These are phyloP conservation scores for Cinclus cinclus DNA, from an alignment of 2,113 vertebrate species.

Conservation along the genomic window DNA sequence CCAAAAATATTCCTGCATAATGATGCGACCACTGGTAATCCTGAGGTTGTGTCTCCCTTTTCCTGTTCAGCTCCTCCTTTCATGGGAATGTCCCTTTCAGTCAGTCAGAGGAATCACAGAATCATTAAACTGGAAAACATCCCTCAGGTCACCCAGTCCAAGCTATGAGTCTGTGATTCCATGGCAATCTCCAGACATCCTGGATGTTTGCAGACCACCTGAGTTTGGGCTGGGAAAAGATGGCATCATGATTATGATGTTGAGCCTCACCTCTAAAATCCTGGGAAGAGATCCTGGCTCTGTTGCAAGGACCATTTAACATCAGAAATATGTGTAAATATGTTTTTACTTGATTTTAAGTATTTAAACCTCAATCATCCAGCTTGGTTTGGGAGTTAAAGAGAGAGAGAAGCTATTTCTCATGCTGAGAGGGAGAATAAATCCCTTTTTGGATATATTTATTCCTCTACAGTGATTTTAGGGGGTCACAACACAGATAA, in stretches of 20 bases:
- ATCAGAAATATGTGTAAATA: not conserved
- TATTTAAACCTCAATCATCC: not conserved
- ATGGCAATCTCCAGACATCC: not conserved
- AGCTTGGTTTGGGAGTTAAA: not conserved
- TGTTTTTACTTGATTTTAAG: not conserved
- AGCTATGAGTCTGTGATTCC: not conserved
- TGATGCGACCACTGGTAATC: no score
- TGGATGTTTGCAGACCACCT: not conserved
- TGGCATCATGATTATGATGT: not conserved
- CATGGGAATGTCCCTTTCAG: not conserved
- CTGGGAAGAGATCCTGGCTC: not conserved
- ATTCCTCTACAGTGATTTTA: not conserved
- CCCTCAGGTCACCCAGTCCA: not conserved
- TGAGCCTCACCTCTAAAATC: not conserved
- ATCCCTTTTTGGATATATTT: not conserved
- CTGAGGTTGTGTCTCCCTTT: not conserved
- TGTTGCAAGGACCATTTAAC: accelerated
- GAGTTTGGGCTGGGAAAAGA: not conserved
- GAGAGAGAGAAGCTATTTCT: not conserved
- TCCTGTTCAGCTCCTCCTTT: not conserved
- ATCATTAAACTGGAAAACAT: not conserved
- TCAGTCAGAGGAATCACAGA: not conserved
- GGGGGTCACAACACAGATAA: not conserved
- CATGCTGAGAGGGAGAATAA: not conserved
- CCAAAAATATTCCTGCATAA: not conserved